Evolutionary conservation across 2,888 invertebrate species (phyloP).

Genomic region (Agonopterix alstromeriana): DNA sequence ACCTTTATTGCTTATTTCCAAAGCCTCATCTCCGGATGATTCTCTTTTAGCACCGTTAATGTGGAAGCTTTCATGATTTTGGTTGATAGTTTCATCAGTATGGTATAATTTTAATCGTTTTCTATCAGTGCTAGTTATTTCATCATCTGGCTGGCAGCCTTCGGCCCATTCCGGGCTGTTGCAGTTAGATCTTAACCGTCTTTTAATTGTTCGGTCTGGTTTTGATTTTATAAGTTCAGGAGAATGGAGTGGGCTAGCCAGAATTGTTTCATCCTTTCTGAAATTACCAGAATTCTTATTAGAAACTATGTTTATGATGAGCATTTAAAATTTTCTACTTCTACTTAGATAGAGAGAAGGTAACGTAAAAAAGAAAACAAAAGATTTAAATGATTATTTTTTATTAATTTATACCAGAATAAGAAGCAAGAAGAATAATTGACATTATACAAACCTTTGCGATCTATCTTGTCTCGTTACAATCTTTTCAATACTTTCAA

Average conservation of each 20-base stretch:
- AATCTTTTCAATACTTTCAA: slow-evolving; percentile 57
- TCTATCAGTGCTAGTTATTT: slow-evolving; percentile 19
- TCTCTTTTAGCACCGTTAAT: slow-evolving; percentile 30
- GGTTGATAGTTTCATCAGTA: slow-evolving; percentile 10
- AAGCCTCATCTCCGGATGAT: slow-evolving; percentile 24
- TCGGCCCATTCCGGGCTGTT: slow-evolving; percentile 66
- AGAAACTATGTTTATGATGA: background rate
- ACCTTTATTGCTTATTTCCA: slow-evolving; percentile 44
- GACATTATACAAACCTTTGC: slow-evolving; percentile 38
- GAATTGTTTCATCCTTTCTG: slow-evolving; percentile 44
- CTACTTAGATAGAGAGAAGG: background rate
- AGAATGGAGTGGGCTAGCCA: slow-evolving; percentile 45
- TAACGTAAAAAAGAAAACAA: background rate
- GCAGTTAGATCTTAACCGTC: slow-evolving; percentile 36
- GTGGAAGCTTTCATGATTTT: slow-evolving; percentile 10
- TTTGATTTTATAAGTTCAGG: slow-evolving; percentile 37
- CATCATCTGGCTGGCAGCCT: slow-evolving; percentile 46
- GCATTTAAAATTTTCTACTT: too few species aligned
- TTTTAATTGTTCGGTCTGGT: slow-evolving; percentile 34
- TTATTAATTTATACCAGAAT: background rate
- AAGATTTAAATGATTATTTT: background rate
- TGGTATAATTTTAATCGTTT: slow-evolving; percentile 32
- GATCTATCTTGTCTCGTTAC: slow-evolving; percentile 35
- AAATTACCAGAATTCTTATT: slow-evolving; percentile 18
- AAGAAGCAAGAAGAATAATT: background rate